Evolutionary conservation across 2,113 vertebrate genomes (phyloP), one percentile per base, ranked within the genome.

Genomic region (Galbula dea): DNA sequence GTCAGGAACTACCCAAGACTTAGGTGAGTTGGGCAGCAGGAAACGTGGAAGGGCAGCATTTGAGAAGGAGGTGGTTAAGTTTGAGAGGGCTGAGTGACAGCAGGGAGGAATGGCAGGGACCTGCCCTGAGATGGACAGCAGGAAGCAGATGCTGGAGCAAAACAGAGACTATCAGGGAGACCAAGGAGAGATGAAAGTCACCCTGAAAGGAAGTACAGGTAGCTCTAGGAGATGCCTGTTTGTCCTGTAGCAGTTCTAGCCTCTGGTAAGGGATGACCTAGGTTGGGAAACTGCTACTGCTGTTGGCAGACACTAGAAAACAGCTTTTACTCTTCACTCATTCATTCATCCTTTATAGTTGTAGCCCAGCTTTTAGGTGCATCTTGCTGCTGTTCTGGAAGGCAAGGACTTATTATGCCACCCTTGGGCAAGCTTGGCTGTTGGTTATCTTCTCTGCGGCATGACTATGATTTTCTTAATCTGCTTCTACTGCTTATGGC

Each of bases 121-220:
- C 39, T 30, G 54, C 0, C 2, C 20, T 0, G 1, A 41, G 77
- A 51, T 37, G 49, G 55, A n/a, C 54, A 51, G 69, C 6, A 10
- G 45, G 45, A 41, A 78, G 30, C 27, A 58, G 72, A 5, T 1
- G 23, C n/a, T 29, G 81, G 54, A 46, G 58, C 58, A 82, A 71
- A 82, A 83, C 57, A 65, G 51, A 84, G 73, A 55, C 41, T 75
- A 45, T 20, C 16, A 62, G 32, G 59, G 26, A 83, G 54, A 27
- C 29, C 12, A 66, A 12, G 0, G 1, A 39, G 52, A 77, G 39
- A 59, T 2, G 2, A 30, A 77, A 72, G 21, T 45, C 3, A 2
- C 55, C 34, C 43, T 45, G 61, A 46, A 68, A 51, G 27, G 39
- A 58, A 73, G 48, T 32, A 6, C 59, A 78, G 79, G 79, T 78